Evolutionary conservation across 2,797 vertebrate species (phyloP).

Genomic region (Cynodonichthys magdalenae): DNA sequence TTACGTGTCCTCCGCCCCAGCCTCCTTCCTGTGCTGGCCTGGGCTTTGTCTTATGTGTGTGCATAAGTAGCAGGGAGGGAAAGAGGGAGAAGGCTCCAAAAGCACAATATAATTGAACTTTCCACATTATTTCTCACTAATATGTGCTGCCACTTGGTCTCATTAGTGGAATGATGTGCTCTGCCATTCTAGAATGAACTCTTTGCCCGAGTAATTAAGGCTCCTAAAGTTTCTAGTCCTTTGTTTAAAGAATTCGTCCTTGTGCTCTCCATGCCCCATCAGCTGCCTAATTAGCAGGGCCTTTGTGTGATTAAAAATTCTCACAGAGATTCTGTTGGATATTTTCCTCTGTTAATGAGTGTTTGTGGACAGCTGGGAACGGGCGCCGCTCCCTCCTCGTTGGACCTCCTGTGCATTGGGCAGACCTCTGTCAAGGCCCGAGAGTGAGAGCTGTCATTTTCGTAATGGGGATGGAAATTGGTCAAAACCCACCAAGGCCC

Average conservation of each 20-base stretch:
- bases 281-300: conserved; percentile 99
- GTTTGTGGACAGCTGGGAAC: conserved; percentile 99
- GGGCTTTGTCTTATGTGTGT: conserved; percentile 83
- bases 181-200: conserved; percentile 99
- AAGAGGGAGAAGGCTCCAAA: conserved; percentile 80
- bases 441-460: conserved; percentile 98
- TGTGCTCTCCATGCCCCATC: conserved; percentile 99
- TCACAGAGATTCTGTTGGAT: conserved; percentile 99
- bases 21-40: conserved; percentile 74
- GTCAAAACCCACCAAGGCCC: conserved; percentile 89
- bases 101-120: conserved; percentile 91
- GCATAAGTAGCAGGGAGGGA: conserved; percentile 77
- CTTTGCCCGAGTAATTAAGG: conserved; percentile 99
- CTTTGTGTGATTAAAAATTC: conserved; percentile 99
- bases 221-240: conserved; percentile 99
- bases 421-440: conserved; percentile 98
- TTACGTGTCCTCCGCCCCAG: conserved; percentile 77
- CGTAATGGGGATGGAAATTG: conserved; percentile 95
- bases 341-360: conserved; percentile 99
- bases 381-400: conserved; percentile 86
- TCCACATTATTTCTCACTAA: conserved; percentile 89
- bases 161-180: conserved; percentile 98
- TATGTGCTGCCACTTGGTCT: conserved; percentile 91
- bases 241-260: conserved; percentile 99
- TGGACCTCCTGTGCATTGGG: conserved; percentile 92